Evolutionary conservation across 2,113 vertebrate species (phyloP), one percentile per base, ranked within the genome.

Genomic region (Halcyon senegalensis): DNA sequence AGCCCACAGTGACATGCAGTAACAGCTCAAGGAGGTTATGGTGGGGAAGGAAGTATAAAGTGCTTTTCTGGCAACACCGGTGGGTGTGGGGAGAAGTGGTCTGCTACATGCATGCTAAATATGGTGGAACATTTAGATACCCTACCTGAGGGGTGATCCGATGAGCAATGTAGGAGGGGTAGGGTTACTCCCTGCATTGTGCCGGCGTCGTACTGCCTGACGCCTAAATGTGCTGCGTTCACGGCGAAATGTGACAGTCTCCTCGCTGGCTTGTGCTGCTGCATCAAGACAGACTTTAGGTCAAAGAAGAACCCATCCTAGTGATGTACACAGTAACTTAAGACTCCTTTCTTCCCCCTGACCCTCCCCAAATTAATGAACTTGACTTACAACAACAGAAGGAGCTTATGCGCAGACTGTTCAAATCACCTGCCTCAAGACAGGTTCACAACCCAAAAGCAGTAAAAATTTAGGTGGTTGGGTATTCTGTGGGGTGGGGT

Each of bases 181-280:
- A 97, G 99, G 99, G 98, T 99, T 99, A 98, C 99, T 99, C 97
- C 99, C 99, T 95, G 99, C 99, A 98, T 99, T 99, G 99, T 99
- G 99, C 94, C 99, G 98, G 98, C 99, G 99, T 95, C 99, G 99
- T 75, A 99, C 99, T 55, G 99, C 99, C 98, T 99, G 99, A 96
- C 99, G 99, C 96, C 99, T 99, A 98, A 99, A 99, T 94, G 99
- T 99, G 98, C 99, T 99, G 98, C 99, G 99, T 97, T 99, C 99
- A 75, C 99, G 99, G 76, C 99, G 99, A 97, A 99, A 99, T 92
- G 99, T 98, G 98, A 99, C 99, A 56, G 98, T 97, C 98, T 99
- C 99, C 98, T 99, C 99, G 94, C 98, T 99, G 97, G 98, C 98
- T 83, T 99, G 99, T 96, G 98, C 99, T 99, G 99, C 98, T 97